Base-by-base conservation (phyloP, 2,797 vertebrate genomes). In the Sebastes alutus region DNA sequence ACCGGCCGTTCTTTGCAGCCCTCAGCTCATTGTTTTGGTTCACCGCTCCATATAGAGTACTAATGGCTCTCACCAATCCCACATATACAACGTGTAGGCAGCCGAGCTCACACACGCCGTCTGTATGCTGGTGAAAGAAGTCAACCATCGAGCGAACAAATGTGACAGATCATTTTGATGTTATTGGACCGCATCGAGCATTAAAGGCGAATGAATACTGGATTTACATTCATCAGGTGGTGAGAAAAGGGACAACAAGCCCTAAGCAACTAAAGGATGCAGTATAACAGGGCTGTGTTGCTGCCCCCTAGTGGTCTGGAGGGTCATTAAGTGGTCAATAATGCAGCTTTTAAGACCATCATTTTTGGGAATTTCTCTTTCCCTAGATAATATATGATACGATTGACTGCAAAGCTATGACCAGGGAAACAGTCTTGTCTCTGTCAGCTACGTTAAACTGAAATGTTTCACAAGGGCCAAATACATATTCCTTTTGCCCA, bases 171-270 rank as follows among this genome's bases (percentile, higher is more conserved):
- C 5, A 27, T 33, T 61, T 49, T 18, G 2, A 62, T 20, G n/a
- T 61, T 35, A 29, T n/a, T 7, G 20, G 27, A 83, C 30, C 23
- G 52, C 32, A 64, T 59, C 2, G 6, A 75, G 67, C 18, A 60
- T 11, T 11, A 42, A 64, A 42, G 11, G 52, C 0, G 5, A 82
- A 66, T 56, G 38, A 74, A 70, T 54, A 75, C 42, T 73, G 33
- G 29, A 55, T 78, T 68, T 84, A 92, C 89, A 90, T 87, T 89
- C 86, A 86, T 80, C 65, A 62, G 20, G 56, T 79, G 69, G 70
- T 23, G 33, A 58, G 13, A 12, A 56, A 68, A 62, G 30, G 16
- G 16, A 70, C 13, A 64, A 30, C 10, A 7, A 49, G 71, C 49
- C 29, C 52, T 9, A 22, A 66, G 35, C 6, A 54, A 56, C 69